These are phyloP conservation scores for Clostera curtula DNA, from an alignment of 2,888 invertebrate species.

Conservation along the genomic window DNA sequence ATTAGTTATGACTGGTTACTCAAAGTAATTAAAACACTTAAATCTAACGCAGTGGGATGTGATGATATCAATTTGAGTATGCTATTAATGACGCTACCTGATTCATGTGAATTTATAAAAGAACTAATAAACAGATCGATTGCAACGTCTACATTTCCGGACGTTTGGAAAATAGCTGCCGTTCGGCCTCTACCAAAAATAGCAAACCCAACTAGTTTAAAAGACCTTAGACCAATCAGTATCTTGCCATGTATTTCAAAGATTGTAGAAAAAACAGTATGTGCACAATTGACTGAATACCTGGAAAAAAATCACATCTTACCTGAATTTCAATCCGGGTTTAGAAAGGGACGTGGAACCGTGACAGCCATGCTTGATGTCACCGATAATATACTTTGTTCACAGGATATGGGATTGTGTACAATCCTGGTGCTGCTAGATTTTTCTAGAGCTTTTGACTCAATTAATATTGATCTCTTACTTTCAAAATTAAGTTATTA, in stretches of 20 bases:
- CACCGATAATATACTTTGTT: constrained; percentile 9
- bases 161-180: constrained; percentile 1
- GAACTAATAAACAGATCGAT: constrained; percentile 4
- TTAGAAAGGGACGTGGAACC: too few species aligned
- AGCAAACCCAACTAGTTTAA: constrained; percentile 3
- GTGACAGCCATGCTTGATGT: constrained; percentile 11
- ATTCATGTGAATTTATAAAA: too few species aligned
- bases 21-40: too few species aligned
- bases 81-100: constrained; percentile 4
- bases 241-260: constrained; percentile 11
- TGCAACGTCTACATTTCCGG: constrained; percentile 1
- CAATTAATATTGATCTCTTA: constrained; percentile 5
- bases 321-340: constrained; percentile 5
- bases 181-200: constrained; percentile 4
- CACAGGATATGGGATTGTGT: constrained; percentile 10
- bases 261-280: constrained; percentile 6
- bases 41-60: too few species aligned
- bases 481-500: constrained; percentile 6
- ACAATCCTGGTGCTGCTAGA: too few species aligned
- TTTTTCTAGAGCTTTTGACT: constrained; percentile 14
- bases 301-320: constrained; percentile 2
- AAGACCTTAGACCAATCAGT: constrained; percentile 15
- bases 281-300: constrained; percentile 1
- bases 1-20: too few species aligned
- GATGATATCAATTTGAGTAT: too few species aligned